Evolutionary conservation across 2,888 invertebrate species (phyloP).

Genomic region (Atethmia centrago): DNA sequence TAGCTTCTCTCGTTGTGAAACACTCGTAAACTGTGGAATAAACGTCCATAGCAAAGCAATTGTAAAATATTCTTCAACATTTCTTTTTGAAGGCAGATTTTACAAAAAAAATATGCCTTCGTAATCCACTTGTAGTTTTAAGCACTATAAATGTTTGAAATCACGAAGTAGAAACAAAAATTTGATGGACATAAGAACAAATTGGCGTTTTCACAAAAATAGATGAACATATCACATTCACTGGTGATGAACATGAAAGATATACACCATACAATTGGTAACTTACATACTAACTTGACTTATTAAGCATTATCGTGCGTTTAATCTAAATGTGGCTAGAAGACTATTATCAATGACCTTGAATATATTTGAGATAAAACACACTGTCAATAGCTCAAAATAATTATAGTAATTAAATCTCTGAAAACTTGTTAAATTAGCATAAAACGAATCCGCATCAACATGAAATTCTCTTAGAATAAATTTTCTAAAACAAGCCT

Average conservation of each 20-base stretch:
- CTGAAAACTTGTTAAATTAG: not conserved
- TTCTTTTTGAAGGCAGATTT: conserved; percentile 59
- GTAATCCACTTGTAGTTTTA: conserved; percentile 69
- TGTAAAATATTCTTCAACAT: conserved; percentile 51
- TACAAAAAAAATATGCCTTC: conserved; percentile 49
- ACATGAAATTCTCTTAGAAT: conserved; percentile 7
- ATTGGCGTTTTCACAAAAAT: conserved; percentile 73
- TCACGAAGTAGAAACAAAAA: conserved; percentile 72
- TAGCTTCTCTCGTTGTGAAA: conserved; percentile 49
- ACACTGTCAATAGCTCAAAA: not conserved
- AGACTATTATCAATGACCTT: conserved; percentile 67
- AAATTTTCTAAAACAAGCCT: conserved; percentile 23
- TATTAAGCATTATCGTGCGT: conserved; percentile 64
- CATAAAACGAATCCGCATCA: not conserved
- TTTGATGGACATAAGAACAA: conserved; percentile 55
- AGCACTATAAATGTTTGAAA: conserved; percentile 74
- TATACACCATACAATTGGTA: conserved; percentile 61
- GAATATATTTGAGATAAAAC: not conserved
- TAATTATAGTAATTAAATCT: not conserved
- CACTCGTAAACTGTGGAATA: conserved; percentile 53
- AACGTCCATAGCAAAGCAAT: conserved; percentile 48
- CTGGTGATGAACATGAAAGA: conserved; percentile 62
- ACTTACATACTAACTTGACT: conserved; percentile 68
- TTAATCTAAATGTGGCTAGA: conserved; percentile 62
- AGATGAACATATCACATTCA: conserved; percentile 67